Conservation (phyloP, 2,888 invertebrate genomes). For the Lasioglossum villosulum region DNA sequence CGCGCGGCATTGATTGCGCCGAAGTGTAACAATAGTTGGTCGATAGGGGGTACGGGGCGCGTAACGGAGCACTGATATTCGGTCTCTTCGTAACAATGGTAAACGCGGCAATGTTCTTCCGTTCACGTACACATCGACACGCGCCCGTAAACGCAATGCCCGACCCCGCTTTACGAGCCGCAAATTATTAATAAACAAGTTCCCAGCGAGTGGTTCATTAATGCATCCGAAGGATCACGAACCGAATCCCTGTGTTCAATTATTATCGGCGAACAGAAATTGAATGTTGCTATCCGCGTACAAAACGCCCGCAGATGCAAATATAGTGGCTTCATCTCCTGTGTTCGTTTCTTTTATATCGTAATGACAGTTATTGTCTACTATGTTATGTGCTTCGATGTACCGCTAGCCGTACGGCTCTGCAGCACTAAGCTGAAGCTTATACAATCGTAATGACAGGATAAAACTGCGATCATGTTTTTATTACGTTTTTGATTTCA, state of each 20-base stretch:
- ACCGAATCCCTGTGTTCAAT: slow-evolving; percentile 5
- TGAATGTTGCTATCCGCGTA: neutral
- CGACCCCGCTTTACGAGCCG: neutral
- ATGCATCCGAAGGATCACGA: neutral
- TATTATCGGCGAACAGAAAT: slow-evolving; percentile 17
- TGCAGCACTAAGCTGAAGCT: too few relatives aligned
- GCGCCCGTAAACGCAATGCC: too few relatives aligned
- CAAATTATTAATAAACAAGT: slow-evolving; percentile 34
- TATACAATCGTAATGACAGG: too few relatives aligned
- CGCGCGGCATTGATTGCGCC: slow-evolving; percentile 47
- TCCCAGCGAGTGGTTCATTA: slow-evolving; percentile 2
- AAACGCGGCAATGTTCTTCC: slow-evolving; percentile 23
- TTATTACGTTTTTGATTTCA: too few relatives aligned
- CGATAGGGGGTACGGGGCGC: slow-evolving; percentile 4
- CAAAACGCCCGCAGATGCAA: neutral
- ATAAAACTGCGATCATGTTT: too few relatives aligned
- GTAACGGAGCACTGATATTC: slow-evolving; percentile 42
- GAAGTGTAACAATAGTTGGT: slow-evolving; percentile 55
- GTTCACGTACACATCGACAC: neutral
- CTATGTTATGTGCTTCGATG: too few relatives aligned
- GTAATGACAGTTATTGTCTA: too few relatives aligned
- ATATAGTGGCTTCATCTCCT: neutral
- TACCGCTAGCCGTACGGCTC: too few relatives aligned
- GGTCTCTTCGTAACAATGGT: slow-evolving; percentile 30
- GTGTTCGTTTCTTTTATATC: too few relatives aligned